Conservation (phyloP, 2,797 vertebrate species). For the Percopsis omiscomaycus region DNA sequence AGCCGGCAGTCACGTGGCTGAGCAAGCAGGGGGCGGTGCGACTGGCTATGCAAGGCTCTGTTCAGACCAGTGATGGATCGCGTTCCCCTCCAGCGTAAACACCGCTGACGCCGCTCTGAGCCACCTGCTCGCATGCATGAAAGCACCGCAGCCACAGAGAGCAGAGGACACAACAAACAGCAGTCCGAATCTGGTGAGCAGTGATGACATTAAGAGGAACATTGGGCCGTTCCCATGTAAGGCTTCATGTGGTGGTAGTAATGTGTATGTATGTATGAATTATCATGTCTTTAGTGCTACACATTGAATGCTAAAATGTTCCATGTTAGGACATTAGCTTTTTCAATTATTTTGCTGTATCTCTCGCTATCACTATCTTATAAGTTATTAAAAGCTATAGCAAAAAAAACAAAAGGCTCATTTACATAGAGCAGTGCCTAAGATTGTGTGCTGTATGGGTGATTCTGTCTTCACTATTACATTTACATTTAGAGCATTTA, state of each 20-base stretch:
- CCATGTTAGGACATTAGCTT: not conserved
- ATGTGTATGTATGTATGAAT: not conserved
- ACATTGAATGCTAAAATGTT: not conserved
- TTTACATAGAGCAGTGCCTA: no score
- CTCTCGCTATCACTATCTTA: no score
- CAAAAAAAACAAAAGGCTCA: no score
- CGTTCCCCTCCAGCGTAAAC: slow-evolving; percentile 61
- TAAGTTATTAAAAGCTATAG: no score
- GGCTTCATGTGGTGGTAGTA: not conserved
- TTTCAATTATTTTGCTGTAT: no score
- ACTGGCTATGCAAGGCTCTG: not conserved
- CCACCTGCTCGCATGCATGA: slow-evolving; percentile 55
- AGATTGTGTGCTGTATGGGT: no score
- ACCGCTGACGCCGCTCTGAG: slow-evolving; percentile 45
- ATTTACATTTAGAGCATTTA: no score
- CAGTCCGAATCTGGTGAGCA: slow-evolving; percentile 2
- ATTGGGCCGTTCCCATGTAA: not conserved
- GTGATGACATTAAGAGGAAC: not conserved
- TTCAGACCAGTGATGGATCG: slow-evolving; percentile 59
- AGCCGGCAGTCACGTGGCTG: not conserved
- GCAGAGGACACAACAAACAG: slow-evolving; percentile 32
- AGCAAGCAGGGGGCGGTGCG: not conserved
- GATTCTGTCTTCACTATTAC: no score
- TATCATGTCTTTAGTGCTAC: not conserved
- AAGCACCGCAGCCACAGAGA: slow-evolving; percentile 36